phyloP scores from a whole-genome alignment of 2,113 vertebrate genomes.

The Holacanthus passer region DNA sequence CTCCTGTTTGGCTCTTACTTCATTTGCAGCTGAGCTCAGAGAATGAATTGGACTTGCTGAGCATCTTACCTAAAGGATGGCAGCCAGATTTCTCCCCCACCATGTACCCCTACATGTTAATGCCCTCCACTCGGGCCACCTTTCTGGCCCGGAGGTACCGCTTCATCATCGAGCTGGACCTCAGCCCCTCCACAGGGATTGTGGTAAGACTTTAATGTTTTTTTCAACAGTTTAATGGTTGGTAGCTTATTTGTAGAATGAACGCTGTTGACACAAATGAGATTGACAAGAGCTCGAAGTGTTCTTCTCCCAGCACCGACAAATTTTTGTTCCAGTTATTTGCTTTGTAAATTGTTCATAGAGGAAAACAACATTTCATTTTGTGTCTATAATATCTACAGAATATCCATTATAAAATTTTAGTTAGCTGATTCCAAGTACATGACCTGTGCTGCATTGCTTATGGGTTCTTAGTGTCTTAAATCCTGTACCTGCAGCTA shows the following conservation, averaged over 20 bases:
- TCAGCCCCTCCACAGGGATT: conserved; percentile 97
- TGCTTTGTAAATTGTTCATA: no score
- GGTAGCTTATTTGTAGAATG: background rate
- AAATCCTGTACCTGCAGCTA: no score
- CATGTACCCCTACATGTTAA: conserved; percentile 86
- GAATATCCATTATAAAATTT: no score
- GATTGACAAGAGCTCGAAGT: no score
- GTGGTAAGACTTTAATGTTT: conserved; percentile 90
- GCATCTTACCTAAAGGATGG: conserved; percentile 94
- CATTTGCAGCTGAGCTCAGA: conserved; percentile 86
- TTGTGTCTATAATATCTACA: background rate
- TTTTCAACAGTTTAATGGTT: background rate
- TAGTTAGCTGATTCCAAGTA: background rate
- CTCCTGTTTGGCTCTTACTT: background rate
- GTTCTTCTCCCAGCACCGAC: background rate
- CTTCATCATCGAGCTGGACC: conserved; percentile 96
- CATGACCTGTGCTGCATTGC: background rate
- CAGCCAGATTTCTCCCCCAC: conserved; percentile 87
- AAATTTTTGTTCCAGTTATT: background rate
- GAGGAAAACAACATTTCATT: no score
- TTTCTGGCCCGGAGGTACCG: conserved; percentile 97
- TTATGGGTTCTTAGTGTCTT: background rate
- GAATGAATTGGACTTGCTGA: conserved; percentile 92
- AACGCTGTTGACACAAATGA: background rate
- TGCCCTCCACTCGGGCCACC: conserved; percentile 93